Percentiles rank a stretch among this genome's conserved stretches.
phyloP scores from a whole-genome alignment of 2,113 vertebrate genomes.

The Shinisaurus crocodilurus region DNA sequence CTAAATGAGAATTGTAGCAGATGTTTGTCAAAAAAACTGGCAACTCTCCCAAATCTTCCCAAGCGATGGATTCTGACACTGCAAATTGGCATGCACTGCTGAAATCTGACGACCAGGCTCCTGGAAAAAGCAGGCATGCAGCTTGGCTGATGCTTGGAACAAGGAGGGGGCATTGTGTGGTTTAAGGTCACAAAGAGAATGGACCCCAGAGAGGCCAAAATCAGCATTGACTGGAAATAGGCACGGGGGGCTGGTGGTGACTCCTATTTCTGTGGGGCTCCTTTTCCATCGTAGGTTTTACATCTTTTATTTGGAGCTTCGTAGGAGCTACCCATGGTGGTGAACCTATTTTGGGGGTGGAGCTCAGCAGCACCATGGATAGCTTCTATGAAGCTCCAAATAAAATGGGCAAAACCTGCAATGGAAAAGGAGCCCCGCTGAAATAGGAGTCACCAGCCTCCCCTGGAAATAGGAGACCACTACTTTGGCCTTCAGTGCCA shows the following conservation, averaged over 20 bases:
- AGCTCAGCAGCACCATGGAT: no score
- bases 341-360: no score
- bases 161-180: background rate
- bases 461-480: background rate
- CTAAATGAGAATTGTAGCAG: background rate
- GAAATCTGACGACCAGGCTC: background rate
- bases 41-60: background rate
- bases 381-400: no score
- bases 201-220: background rate
- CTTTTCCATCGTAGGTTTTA: no score
- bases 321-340: no score
- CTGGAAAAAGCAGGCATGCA: background rate
- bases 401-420: no score
- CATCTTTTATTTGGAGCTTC: no score
- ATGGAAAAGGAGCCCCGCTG: no score
- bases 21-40: constrained; percentile 12
- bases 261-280: no score
- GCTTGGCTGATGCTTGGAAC: background rate
- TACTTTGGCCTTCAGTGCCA: background rate
- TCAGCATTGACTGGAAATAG: background rate
- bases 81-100: background rate
- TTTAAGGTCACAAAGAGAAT: background rate
- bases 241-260: no score
- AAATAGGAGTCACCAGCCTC: no score
- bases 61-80: background rate